Percentiles rank a stretch among this genome's conserved stretches.
Evolutionary conservation across 2,888 invertebrate genomes (phyloP).

Genomic region (Minunthozetes semirufus): DNA sequence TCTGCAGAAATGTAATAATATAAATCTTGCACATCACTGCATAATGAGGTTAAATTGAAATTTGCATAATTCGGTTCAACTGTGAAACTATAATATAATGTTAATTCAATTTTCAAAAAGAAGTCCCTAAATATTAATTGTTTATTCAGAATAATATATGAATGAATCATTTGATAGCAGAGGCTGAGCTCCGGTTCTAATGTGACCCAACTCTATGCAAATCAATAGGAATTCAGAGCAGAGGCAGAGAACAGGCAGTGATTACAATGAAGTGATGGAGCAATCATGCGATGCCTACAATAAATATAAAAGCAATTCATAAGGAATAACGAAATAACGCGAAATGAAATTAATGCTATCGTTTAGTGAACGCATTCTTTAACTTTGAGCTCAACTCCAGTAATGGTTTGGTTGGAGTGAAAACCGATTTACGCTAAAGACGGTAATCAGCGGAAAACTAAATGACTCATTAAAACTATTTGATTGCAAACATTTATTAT

Average conservation of each 20-base stretch:
- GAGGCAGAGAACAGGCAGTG: constrained; percentile 7
- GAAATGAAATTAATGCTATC: constrained; percentile 25
- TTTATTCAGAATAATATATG: constrained; percentile 9
- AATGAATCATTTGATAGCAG: constrained; percentile 19
- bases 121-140: constrained; percentile 12
- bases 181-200: constrained; percentile 3
- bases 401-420: neutral
- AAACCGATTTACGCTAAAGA: constrained; percentile 5
- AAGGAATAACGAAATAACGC: constrained; percentile 13
- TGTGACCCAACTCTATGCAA: constrained; percentile 29
- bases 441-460: constrained; percentile 16
- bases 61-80: constrained; percentile 8
- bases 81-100: neutral
- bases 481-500: neutral
- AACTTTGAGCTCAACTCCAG: constrained; percentile 1
- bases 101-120: neutral
- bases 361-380: constrained; percentile 29
- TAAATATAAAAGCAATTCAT: constrained; percentile 26
- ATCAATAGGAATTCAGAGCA: neutral
- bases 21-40: no score
- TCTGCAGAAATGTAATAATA: no score
- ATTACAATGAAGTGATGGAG: constrained; percentile 8
- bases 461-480: constrained; percentile 31
- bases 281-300: constrained; percentile 15
- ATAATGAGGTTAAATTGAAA: neutral